phyloP scores from a whole-genome alignment of 1,140 invertebrate genomes.

The Ctenoplectra terminalis region DNA sequence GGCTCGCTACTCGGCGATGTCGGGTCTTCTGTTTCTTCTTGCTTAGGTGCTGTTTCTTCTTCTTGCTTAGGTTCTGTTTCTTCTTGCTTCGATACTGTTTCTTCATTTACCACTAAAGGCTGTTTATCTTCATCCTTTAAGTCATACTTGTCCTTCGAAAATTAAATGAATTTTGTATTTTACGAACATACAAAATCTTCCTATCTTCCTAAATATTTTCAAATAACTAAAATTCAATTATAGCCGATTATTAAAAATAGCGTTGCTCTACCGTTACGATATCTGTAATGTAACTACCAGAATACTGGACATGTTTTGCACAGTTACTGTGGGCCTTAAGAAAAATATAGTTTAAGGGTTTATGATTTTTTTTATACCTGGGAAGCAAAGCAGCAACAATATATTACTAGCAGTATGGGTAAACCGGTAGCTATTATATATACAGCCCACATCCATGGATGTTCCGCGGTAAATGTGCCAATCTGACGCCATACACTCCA shows the following conservation, averaged over 20 bases:
- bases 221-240: background rate
- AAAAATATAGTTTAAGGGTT: background rate
- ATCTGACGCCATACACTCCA: slow-evolving; percentile 91
- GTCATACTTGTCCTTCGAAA: slow-evolving; percentile 84
- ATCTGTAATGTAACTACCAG: slow-evolving; percentile 18
- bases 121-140: slow-evolving; percentile 75
- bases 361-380: slow-evolving; percentile 78
- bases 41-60: slow-evolving; percentile 26
- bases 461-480: slow-evolving; percentile 91
- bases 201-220: background rate
- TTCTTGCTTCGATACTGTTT: slow-evolving; percentile 27
- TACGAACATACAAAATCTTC: background rate
- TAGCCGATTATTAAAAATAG: background rate
- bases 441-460: slow-evolving; percentile 95
- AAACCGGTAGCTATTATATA: slow-evolving; percentile 92
- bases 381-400: slow-evolving; percentile 89
- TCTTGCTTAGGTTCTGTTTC: too few relatives aligned
- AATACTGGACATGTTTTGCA: slow-evolving; percentile 11
- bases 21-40: slow-evolving; percentile 61
- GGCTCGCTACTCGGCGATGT: slow-evolving; percentile 61
- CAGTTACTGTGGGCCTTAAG: background rate
- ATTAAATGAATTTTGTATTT: background rate
- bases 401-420: slow-evolving; percentile 90
- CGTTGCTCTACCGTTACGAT: background rate
- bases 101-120: slow-evolving; percentile 41